phyloP scores from a whole-genome alignment of 2,797 vertebrate species.

The Onychomys torridus region DNA sequence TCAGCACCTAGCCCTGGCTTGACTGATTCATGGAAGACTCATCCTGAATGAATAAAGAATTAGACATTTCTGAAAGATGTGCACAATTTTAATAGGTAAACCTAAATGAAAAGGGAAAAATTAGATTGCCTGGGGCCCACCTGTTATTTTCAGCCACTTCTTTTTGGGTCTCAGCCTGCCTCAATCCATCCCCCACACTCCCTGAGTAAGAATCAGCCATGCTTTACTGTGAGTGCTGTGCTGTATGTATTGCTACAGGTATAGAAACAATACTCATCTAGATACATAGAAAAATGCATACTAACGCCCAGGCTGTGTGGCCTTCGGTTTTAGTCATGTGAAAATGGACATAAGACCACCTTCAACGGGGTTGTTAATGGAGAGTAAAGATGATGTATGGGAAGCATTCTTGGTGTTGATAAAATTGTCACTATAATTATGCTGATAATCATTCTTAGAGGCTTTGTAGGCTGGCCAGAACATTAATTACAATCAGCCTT shows the following conservation, averaged over 20 bases:
- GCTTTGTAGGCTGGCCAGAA: background rate
- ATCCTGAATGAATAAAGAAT: background rate
- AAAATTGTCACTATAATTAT: background rate
- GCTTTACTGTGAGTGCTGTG: background rate
- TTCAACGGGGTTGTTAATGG: background rate
- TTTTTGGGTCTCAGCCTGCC: background rate
- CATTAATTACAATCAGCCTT: background rate
- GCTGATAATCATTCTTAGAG: background rate
- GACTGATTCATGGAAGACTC: background rate
- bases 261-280: background rate
- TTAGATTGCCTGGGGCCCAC: background rate
- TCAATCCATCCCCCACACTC: background rate
- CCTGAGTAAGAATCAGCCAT: background rate
- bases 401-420: background rate
- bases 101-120: background rate
- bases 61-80: background rate
- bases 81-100: background rate
- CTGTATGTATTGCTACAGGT: background rate
- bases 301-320: background rate
- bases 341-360: background rate
- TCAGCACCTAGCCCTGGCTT: background rate
- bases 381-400: background rate
- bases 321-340: background rate
- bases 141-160: background rate
- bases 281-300: accelerated